Evolutionary conservation across 2,797 vertebrate genomes (phyloP), one percentile per base, ranked within the genome.

Genomic region (Falco cherrug): DNA sequence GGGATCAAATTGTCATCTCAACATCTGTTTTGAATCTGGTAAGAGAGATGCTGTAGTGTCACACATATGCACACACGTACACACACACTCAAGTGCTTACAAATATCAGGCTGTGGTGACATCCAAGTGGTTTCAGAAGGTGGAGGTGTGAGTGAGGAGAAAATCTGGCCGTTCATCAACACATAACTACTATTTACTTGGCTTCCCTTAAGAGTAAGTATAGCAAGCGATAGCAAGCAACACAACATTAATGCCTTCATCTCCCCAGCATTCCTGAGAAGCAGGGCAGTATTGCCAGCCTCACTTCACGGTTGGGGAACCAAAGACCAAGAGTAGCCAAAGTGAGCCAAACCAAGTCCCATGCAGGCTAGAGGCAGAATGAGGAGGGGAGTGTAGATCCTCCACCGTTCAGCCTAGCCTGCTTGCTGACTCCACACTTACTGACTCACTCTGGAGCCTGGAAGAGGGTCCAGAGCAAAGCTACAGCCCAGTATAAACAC

Each of bases 21-120:
- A 81, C 95, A 97, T 97, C 95, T 97, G 96, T 73, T 96, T 96
- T 80, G 88, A 92, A 96, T 97, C 65, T 84, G 69, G 50, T 48
- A 75, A 85, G 50, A 71, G 87, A 71, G 74, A 83, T 53, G 64
- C 57, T 87, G 31, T 50, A 65, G 74, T 56, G 50, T 96, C 75
- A 89, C 92, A 87, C 74, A 60, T 74, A 47, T 0, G 3, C 63
- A 80, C 43, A 77, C 45, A 67, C 22, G 71, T n/a, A 65, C 14
- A 81, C 31, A 59, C 18, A 53, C 71, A 70, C 16, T 79, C 84
- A 73, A 59, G 39, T 59, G 35, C 43, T 94, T 88, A 70, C 41
- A 93, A 75, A n/a, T 37, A 35, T 69, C 69, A 83, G 76, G 54
- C 43, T 6, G 1, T 65, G 71, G 83, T 90, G 64, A 93, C 74